Conservation (phyloP, 2,888 invertebrate genomes). For the Biston stratarius region DNA sequence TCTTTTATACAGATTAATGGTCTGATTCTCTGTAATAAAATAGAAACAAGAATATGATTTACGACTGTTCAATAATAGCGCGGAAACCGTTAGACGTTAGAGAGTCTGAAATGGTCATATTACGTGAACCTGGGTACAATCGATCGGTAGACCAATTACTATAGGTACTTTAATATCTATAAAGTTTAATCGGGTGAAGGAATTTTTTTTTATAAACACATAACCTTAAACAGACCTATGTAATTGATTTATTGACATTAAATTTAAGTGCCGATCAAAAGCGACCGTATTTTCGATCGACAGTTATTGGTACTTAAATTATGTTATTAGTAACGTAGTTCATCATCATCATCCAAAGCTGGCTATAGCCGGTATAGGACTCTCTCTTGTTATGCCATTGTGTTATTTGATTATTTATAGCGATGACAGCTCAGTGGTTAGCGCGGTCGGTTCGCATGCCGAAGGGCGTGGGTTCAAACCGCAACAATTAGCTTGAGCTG, state of each 20-base stretch:
- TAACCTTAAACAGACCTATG: constrained; percentile 30
- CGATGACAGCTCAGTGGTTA: too few relatives aligned
- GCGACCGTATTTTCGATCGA: constrained; percentile 29
- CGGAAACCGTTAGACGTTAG: constrained; percentile 29
- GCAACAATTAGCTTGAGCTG: too few relatives aligned
- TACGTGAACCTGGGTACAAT: constrained; percentile 40
- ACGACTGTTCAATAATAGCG: constrained; percentile 23
- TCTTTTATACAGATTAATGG: constrained; percentile 17
- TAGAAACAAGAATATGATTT: constrained; percentile 30
- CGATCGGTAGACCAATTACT: constrained; percentile 29
- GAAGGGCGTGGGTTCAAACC: too few relatives aligned
- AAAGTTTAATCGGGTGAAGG: constrained; percentile 36
- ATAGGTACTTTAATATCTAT: too few relatives aligned
- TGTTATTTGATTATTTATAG: constrained; percentile 4
- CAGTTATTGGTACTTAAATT: constrained; percentile 30
- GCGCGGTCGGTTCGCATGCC: too few relatives aligned
- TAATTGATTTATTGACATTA: constrained; percentile 36
- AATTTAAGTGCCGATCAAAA: constrained; percentile 27
- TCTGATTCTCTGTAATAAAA: constrained; percentile 29
- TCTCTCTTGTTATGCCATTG: too few relatives aligned
- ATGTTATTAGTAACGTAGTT: constrained; percentile 27
- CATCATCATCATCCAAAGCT: too few relatives aligned
- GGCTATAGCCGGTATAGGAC: too few relatives aligned
- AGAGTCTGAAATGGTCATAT: constrained; percentile 32
- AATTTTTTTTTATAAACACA: constrained; percentile 34